These are phyloP conservation scores for Odontothrips loti DNA, from an alignment of 2,888 invertebrate species.

Conservation along the genomic window DNA sequence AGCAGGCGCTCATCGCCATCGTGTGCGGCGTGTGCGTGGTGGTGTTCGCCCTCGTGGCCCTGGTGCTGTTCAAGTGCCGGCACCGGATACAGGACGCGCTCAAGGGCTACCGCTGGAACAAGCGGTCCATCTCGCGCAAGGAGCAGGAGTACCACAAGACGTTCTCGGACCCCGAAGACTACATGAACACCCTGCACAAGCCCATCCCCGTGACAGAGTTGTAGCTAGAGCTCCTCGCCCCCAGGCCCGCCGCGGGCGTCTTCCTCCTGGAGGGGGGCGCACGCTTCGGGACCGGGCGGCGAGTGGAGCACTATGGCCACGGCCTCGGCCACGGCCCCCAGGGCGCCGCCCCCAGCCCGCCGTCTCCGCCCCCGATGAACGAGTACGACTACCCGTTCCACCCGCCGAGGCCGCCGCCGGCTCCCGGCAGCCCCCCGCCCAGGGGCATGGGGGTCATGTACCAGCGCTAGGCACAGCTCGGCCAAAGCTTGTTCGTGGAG, in stretches of 20 bases:
- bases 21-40: conserved; percentile 70
- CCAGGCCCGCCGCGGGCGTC: conserved; percentile 66
- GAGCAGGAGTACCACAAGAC: conserved; percentile 88
- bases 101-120: conserved; percentile 78
- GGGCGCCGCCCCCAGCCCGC: conserved; percentile 56
- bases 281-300: conserved; percentile 44
- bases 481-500: too few species aligned
- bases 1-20: conserved; percentile 74
- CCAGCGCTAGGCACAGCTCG: neutral
- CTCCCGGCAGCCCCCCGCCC: neutral
- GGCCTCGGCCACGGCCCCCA: conserved; percentile 51
- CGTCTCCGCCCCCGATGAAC: conserved; percentile 54
- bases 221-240: conserved; percentile 95
- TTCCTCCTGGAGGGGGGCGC: conserved; percentile 53
- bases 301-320: conserved; percentile 46
- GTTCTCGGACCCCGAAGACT: conserved; percentile 80
- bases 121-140: conserved; percentile 66
- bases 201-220: conserved; percentile 87
- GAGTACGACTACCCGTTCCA: conserved; percentile 23
- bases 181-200: conserved; percentile 54
- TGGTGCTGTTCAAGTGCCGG: conserved; percentile 74
- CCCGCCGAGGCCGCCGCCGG: neutral
- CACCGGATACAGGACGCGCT: conserved; percentile 75
- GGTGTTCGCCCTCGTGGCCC: conserved; percentile 63
- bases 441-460: neutral